Evolutionary conservation across 2,888 invertebrate species (phyloP), one percentile per base, ranked within the genome.

Genomic region (Diarsia mendica): DNA sequence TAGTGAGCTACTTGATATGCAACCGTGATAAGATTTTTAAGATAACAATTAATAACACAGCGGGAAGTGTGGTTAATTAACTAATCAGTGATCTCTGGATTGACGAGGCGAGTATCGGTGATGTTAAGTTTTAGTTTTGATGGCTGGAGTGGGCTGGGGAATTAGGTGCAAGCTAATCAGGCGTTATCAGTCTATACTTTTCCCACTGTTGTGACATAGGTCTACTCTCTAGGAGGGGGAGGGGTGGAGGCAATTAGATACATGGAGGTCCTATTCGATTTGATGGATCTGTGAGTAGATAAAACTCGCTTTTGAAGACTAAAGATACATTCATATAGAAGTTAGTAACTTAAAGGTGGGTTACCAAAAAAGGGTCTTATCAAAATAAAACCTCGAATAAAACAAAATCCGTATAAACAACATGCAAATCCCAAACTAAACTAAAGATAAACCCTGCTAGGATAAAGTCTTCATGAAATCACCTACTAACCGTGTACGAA

Each of bases 1-100:
- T 85, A 79, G 63, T 83, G 55, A 72, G 64, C 86, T 80, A 77
- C 69, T 85, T 83, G 67, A 74, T 87, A 86, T 85, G 85, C 80
- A 81, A 77, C 65, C 66, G 71, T 80, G 85, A 85, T 85, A 86
- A 85, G 75, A 76, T 76, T 72, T 75, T 49, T n/a, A 67, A 71
- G 74, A 77, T 81, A 75, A 72, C 51, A 70, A 72, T 86, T 77
- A 72, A 55, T 80, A 77, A 51, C 72, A 71, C 84, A 61, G 73
- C 73, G 74, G 79, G 77, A 58, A 55, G 65, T 66, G 72, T 18
- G 33, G 58, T 28, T 61, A 67, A 77, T 69, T 65, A 77, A 55
- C 49, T 63, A 73, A 74, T 83, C 68, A 84, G 53, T 60, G 48
- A 68, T 77, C 48, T 70, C 15, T 8, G 39, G 61, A 6, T 66